Conservation (phyloP, 2,113 vertebrate species). For the Sporophila hypoxantha region DNA sequence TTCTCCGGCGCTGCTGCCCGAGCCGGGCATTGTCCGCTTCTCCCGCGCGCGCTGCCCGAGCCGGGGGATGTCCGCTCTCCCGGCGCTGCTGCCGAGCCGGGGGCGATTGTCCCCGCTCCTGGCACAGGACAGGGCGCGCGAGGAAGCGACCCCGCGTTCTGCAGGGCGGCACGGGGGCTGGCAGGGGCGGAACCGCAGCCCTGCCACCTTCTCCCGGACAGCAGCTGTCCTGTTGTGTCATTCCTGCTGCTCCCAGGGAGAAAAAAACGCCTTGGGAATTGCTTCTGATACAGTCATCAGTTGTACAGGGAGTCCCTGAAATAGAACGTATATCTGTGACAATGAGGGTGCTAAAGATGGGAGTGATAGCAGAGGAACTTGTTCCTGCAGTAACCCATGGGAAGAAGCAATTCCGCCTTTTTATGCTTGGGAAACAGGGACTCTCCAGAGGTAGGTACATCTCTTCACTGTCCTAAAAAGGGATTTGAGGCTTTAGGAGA, state of each 20-base stretch:
- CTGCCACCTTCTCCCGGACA: neutral
- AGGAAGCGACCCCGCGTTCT: too few species aligned
- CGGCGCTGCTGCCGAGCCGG: too few species aligned
- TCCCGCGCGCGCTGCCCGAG: too few species aligned
- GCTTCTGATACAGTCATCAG: neutral
- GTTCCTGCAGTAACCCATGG: fast-evolving
- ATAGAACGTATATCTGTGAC: neutral
- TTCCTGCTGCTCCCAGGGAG: neutral
- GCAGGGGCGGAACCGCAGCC: too few species aligned
- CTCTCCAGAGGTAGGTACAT: too few species aligned
- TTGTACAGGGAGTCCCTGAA: neutral
- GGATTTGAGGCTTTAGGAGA: neutral
- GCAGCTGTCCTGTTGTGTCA: fast-evolving
- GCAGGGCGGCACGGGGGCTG: too few species aligned
- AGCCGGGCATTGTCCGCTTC: too few species aligned
- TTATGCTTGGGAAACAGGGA: neutral
- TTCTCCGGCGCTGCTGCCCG: too few species aligned
- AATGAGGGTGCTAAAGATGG: neutral
- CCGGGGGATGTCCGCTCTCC: too few species aligned
- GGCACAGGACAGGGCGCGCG: neutral
- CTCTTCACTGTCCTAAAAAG: neutral
- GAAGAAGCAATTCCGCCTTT: neutral
- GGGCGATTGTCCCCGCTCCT: too few species aligned
- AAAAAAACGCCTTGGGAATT: neutral
- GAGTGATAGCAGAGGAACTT: neutral